Base-by-base conservation (phyloP, 2,113 vertebrate genomes). In the Brachionichthys hirsutus region DNA sequence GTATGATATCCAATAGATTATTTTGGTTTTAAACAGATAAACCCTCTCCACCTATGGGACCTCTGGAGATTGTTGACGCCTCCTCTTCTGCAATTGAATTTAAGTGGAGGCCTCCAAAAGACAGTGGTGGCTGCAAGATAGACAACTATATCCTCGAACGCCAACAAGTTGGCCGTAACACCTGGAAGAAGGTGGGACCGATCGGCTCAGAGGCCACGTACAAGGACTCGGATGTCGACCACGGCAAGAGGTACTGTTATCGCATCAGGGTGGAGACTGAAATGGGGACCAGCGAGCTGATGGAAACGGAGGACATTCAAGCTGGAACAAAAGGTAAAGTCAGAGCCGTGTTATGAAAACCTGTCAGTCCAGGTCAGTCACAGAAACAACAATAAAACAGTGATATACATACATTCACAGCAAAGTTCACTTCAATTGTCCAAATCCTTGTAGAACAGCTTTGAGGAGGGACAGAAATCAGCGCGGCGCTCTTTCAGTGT, bases 261-360 rank as follows among this genome's bases (percentile, higher is more conserved):
- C 93, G 93, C 2, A 91, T 97, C 84, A 88, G 85, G 73, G 94
- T 92, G 0, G 81, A 92, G 81, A 95, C 86, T 6, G 84, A 92
- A 0, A 93, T 95, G 71, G 95, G 94, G 8, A 59, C 15, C 2
- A 92, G 96, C 1, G 91, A 95, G 0, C 30, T 90, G 0, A 89
- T 97, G 89, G 92, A 94, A 61, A 96, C 95, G 0, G 89, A 91
- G 7, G 94, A 95, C 54, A 89, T 95, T 78, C 91, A 94, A 78
- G 88, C 92, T 44, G 92, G 90, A 9, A 88, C 92, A 22, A 94
- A 93, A 89, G 94, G 95, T 98, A 62, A 89, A 47, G 9, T 51
- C 17, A 41, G 0, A 44, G 24, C 24, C 8, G 8, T 8, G 8
- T 30, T 30, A 30, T 30, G 3, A 30, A 30, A 30, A 30, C 24